Evolutionary conservation across 2,113 vertebrate species (phyloP), one percentile per base, ranked within the genome.

Genomic region (Furnarius figulus): DNA sequence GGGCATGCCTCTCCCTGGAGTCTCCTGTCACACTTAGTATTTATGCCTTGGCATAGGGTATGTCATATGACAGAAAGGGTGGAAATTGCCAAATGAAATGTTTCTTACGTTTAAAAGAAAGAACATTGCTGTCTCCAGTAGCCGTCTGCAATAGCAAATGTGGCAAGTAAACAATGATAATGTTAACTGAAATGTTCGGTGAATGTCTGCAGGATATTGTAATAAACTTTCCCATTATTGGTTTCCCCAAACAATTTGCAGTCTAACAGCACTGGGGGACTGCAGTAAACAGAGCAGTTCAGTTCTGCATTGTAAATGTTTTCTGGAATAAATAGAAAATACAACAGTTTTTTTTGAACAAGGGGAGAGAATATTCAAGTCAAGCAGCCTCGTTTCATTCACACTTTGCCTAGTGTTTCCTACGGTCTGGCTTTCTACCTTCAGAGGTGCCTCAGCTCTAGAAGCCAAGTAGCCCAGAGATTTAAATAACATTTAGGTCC

Each of bases 191-290:
- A 67, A 65, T 66, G 49, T 87, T 94, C 66, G 82, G 56, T 13
- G 52, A 67, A 82, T 90, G 77, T 63, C 73, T 96, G 85, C 76
- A 85, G 68, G 37, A 85, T 87, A 80, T 56, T 85, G 59, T 58
- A 82, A 82, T 85, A 82, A 79, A 85, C 40, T 78, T 82, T 95
- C 80, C 75, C 46, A 47, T 83, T 90, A 84, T 50, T 93, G 50
- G 46, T 84, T 92, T 93, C 50, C 20, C 75, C 72, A 86, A 73
- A 93, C 55, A 92, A 61, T 93, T 77, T 86, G 37, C 88, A 94
- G 37, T 70, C 75, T 93, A 66, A 58, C 74, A 85, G 46, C 59
- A 61, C 50, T 85, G 46, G 37, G 40, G 27, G 44, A 73, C 46
- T 70, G 61, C 67, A 89, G 75, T 78, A 79, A 91, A 89, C 62